Percentiles rank a stretch among this genome's conserved stretches.
phyloP scores from a whole-genome alignment of 2,888 invertebrate species.

The Neoascia interrupta region DNA sequence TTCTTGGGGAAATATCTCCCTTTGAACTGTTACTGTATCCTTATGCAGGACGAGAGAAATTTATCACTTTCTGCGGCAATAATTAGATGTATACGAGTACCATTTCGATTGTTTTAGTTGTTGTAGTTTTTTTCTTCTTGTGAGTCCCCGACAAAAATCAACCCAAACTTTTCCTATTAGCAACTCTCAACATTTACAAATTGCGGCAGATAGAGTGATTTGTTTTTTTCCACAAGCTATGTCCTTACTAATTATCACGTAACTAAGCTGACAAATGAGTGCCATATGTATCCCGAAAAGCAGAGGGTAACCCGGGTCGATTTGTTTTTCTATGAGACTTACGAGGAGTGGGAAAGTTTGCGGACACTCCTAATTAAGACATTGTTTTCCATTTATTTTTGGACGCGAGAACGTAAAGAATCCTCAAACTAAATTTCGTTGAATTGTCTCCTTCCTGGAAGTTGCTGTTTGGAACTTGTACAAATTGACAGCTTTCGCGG shows the following conservation, averaged over 20 bases:
- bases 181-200: constrained; percentile 65
- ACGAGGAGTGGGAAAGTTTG: constrained; percentile 12
- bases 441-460: too few species aligned
- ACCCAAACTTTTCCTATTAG: constrained; percentile 63
- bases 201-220: constrained; percentile 58
- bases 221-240: constrained; percentile 40
- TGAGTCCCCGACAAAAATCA: constrained; percentile 2
- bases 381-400: constrained; percentile 20
- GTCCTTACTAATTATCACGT: constrained; percentile 63
- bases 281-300: constrained; percentile 24
- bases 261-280: constrained; percentile 62
- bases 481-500: too few species aligned
- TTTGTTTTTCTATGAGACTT: constrained; percentile 12
- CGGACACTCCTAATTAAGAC: constrained; percentile 37
- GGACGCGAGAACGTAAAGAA: not conserved
- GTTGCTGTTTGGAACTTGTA: too few species aligned
- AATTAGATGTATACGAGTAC: constrained; percentile 52
- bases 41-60: constrained; percentile 2
- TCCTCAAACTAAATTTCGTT: too few species aligned
- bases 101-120: constrained; percentile 38
- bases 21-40: not conserved
- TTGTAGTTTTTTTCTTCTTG: constrained; percentile 2
- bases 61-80: constrained; percentile 44
- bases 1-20: not conserved
- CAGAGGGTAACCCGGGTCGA: constrained; percentile 14